Conservation (phyloP, 2,797 vertebrate species). For the Smutsia gigantea region DNA sequence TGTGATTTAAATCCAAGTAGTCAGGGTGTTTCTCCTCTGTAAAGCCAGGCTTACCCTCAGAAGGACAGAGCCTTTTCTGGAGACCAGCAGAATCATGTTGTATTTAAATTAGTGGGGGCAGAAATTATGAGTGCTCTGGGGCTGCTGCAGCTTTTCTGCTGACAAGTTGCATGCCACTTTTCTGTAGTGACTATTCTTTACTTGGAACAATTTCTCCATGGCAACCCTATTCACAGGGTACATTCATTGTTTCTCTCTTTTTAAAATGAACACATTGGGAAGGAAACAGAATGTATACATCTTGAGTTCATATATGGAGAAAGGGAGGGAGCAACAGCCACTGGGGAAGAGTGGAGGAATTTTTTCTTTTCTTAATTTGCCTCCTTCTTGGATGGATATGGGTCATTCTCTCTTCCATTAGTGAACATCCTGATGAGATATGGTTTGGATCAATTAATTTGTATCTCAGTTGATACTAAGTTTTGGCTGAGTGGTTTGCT, state of each 20-base stretch:
- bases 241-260: conserved; percentile 78
- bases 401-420: conserved; percentile 18
- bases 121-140: not conserved
- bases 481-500: conserved; percentile 59
- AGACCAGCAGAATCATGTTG: not conserved
- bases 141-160: conserved; percentile 70
- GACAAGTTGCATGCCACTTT: conserved; percentile 78
- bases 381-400: not conserved
- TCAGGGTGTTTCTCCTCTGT: not conserved
- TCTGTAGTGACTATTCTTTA: conserved; percentile 82
- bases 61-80: not conserved
- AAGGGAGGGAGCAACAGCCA: not conserved
- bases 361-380: conserved; percentile 41
- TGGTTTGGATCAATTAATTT: conserved; percentile 72
- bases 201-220: conserved; percentile 83
- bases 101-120: not conserved
- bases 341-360: not conserved
- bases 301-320: conserved; percentile 40
- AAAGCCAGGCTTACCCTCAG: not conserved
- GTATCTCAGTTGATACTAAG: conserved; percentile 42
- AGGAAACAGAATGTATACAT: conserved; percentile 49
- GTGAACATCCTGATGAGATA: not conserved
- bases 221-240: conserved; percentile 81
- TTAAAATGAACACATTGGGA: conserved; percentile 66
- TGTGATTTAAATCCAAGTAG: not conserved